Evolutionary conservation across 2,888 invertebrate genomes (phyloP).

Genomic region (Adelognathus sp.): DNA sequence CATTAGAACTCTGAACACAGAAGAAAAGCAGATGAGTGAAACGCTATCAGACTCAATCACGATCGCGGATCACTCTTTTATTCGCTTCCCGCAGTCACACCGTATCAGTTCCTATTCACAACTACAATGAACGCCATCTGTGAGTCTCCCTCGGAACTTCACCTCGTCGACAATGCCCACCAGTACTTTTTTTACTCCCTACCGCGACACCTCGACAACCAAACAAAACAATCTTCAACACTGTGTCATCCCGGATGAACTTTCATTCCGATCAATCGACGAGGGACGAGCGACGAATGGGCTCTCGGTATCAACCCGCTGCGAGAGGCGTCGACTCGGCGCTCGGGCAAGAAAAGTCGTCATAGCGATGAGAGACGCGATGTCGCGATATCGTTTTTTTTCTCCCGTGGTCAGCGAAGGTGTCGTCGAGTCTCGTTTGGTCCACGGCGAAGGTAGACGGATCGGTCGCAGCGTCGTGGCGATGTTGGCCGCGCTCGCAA

Average conservation of each 20-base stretch:
- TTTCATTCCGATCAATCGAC: slow-evolving; percentile 33
- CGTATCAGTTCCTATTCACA: no score
- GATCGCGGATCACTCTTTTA: no score
- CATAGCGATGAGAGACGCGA: slow-evolving; percentile 45
- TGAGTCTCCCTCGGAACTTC: neutral
- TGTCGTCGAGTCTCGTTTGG: slow-evolving; percentile 45
- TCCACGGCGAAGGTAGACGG: slow-evolving; percentile 1
- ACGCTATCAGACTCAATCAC: no score
- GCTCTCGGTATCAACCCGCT: slow-evolving; percentile 2
- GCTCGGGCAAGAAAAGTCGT: slow-evolving; percentile 56
- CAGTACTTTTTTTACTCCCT: neutral
- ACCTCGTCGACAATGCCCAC: neutral
- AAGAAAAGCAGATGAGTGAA: no score
- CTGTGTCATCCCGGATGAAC: slow-evolving; percentile 21
- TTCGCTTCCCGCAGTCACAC: no score
- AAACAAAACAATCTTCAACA: neutral
- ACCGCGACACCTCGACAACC: neutral
- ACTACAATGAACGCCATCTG: neutral
- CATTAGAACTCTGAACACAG: no score
- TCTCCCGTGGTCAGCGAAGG: slow-evolving; percentile 19
- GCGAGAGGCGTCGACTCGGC: slow-evolving; percentile 48
- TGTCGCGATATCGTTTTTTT: slow-evolving; percentile 34
- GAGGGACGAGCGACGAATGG: neutral
- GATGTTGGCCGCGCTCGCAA: slow-evolving; percentile 11
- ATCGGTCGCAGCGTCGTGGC: neutral